A percentile compares a stretch with the other conserved stretches of the same genome.
Evolutionary conservation across 2,113 vertebrate genomes (phyloP).

Genomic region (Scytalopus superciliaris): DNA sequence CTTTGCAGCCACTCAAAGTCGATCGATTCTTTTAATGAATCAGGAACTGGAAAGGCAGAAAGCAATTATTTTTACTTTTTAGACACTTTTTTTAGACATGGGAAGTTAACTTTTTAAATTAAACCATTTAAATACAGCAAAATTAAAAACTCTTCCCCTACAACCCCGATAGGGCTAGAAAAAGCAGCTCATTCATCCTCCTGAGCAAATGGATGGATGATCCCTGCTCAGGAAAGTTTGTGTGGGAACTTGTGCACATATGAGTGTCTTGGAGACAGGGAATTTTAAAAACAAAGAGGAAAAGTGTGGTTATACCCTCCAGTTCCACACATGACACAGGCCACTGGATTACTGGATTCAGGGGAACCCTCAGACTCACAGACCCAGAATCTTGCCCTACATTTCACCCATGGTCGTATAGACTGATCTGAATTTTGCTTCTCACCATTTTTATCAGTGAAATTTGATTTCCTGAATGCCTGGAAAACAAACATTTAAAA

Average conservation of each 20-base stretch:
- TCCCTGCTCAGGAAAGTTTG: not conserved
- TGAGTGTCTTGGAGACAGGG: not conserved
- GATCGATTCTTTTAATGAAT: conserved; percentile 28
- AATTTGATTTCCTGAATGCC: not conserved
- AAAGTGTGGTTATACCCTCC: not conserved
- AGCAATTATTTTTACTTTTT: conserved; percentile 31
- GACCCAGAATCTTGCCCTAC: not conserved
- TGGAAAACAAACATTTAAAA: not conserved
- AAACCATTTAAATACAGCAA: not conserved
- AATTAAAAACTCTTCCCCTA: not conserved
- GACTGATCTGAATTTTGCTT: not conserved
- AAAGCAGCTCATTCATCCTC: not conserved
- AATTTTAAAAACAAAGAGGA: not conserved
- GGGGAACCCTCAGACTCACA: not conserved
- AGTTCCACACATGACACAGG: too few relatives aligned
- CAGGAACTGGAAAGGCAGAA: not conserved
- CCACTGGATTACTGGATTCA: not conserved
- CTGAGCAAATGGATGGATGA: not conserved
- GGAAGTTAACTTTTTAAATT: not conserved
- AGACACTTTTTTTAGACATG: not conserved
- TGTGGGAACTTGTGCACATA: not conserved
- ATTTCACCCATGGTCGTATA: not conserved
- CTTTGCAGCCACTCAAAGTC: conserved; percentile 7
- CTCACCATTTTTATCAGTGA: not conserved
- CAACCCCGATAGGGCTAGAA: not conserved